These are phyloP conservation scores for Anguilla marmorata DNA, from an alignment of 2,797 vertebrate genomes.

Conservation along the genomic window DNA sequence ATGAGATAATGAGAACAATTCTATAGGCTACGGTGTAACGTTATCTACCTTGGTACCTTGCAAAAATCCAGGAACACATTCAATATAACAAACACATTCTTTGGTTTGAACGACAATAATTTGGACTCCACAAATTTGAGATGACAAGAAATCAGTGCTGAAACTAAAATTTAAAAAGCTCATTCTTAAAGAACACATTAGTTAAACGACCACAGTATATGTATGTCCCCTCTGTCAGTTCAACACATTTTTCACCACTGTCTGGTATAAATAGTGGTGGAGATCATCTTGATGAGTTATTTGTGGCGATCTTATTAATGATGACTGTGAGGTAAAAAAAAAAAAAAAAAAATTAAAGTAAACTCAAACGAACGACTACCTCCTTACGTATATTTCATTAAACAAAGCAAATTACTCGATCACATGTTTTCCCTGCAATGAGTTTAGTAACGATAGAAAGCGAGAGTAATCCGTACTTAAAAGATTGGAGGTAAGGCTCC, in stretches of 20 bases:
- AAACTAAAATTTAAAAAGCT: neutral
- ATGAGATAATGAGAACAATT: neutral
- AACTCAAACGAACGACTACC: neutral
- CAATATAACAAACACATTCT: neutral
- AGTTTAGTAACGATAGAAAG: slow-evolving; percentile 13
- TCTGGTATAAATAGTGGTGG: neutral
- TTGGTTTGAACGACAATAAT: neutral
- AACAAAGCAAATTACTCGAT: neutral
- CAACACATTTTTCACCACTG: neutral
- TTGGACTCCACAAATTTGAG: neutral
- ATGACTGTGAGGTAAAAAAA: neutral
- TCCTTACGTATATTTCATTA: neutral
- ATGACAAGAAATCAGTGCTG: neutral
- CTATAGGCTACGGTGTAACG: neutral
- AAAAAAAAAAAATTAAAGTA: neutral
- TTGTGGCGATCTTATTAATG: neutral
- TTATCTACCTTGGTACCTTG: neutral
- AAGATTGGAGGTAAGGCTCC: slow-evolving; percentile 61
- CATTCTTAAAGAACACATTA: neutral
- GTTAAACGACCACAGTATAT: neutral
- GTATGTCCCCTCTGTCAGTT: neutral
- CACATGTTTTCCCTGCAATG: neutral
- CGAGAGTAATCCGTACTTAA: slow-evolving; percentile 62
- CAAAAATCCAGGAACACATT: neutral
- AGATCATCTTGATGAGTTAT: neutral